Base-by-base conservation (phyloP, 1,140 invertebrate genomes). In the Drosophila athabasca region DNA sequence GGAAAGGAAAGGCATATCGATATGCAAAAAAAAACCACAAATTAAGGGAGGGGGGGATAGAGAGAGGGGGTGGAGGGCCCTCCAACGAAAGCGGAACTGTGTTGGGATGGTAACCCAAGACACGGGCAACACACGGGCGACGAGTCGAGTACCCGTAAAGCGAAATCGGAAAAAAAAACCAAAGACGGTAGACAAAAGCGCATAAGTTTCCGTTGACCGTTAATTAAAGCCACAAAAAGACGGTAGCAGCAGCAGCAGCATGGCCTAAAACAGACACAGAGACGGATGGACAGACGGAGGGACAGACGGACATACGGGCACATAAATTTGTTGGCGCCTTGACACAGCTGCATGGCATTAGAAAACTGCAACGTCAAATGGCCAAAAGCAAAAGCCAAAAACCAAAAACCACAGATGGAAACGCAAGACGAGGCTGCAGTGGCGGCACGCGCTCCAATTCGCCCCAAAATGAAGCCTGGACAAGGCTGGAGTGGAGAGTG, bases 201-300 rank as follows among this genome's bases (percentile, higher is more conserved):
- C 83, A 88, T 82, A 85, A 82, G 78, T 88, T 85, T 78, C 74
- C 78, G 79, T 82, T 85, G 83, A 76, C 82, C 83, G 82, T 88
- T 85, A 85, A 85, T 85, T 88, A 88, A 85, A 85, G 70, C 82
- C 81, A 59, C 83, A 82, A 88, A 66, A 75, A 19, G 17, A 19
- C 17, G 17, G 72, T 68, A 19, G 17, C 72, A 44, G 73, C 69
- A 62, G 64, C 35, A 39, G 35, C 2, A 39, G 35, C 57, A 22
- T 76, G 59, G 60, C 69, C 69, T 44, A 43, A 58, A 41, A 66
- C 50, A 66, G 46, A 59, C 59, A 54, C 51, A 24, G 35, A 3
- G 35, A 39, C 35, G 29, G 29, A 31, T 0, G 6, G 29, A 29
- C 6, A 1, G 29, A 35, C 35, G 9, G 31, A 35, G 0, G 35